These are phyloP conservation scores for Philopedon plagiatum DNA, from an alignment of 2,888 invertebrate species.

Conservation along the genomic window DNA sequence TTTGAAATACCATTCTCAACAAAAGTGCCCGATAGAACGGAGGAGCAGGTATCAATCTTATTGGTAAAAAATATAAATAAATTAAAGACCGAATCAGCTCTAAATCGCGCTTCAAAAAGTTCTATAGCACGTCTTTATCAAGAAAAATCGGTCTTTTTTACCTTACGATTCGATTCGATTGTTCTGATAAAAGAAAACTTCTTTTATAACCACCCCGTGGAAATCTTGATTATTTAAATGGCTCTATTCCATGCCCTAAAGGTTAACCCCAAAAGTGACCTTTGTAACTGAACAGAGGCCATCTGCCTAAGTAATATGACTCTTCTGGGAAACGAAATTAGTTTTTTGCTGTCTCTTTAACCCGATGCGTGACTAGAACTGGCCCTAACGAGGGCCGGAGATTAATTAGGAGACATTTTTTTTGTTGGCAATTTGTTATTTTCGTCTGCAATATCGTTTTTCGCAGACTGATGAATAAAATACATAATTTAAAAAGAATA, in stretches of 20 bases:
- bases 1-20: too few relatives aligned
- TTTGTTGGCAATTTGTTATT: background rate
- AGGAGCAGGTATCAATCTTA: too few relatives aligned
- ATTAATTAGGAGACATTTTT: conserved; percentile 14
- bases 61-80: too few relatives aligned
- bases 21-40: too few relatives aligned
- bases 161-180: too few relatives aligned
- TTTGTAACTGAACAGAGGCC: background rate
- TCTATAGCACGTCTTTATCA: too few relatives aligned
- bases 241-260: background rate
- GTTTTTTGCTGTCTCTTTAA: conserved; percentile 20
- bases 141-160: too few relatives aligned
- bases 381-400: background rate
- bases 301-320: conserved; percentile 14
- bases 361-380: conserved; percentile 13
- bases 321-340: conserved; percentile 19
- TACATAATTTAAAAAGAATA: too few relatives aligned
- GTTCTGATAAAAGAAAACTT: too few relatives aligned
- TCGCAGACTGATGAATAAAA: background rate
- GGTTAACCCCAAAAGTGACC: background rate
- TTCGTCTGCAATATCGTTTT: background rate
- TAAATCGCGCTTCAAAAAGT: too few relatives aligned
- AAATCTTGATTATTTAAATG: background rate
- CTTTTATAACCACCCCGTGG: too few relatives aligned
- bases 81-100: too few relatives aligned